A percentile compares a stretch with the other conserved stretches of the same genome.
Evolutionary conservation across 2,888 invertebrate species (phyloP).

Genomic region (Pachycephus smyrnensis): DNA sequence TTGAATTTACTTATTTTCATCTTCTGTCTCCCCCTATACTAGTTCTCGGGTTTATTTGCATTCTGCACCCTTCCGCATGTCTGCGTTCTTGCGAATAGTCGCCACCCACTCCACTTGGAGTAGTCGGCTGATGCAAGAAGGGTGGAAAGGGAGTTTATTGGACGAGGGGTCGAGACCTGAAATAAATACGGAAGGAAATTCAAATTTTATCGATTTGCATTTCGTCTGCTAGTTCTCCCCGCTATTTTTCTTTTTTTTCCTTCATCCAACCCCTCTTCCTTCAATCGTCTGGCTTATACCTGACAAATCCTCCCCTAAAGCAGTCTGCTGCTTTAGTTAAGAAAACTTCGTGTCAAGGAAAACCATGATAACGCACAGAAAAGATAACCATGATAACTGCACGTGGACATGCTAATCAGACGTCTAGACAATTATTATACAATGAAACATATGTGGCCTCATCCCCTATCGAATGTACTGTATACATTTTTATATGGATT

Average conservation of each 20-base stretch:
- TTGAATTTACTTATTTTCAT: not conserved
- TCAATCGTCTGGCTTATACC: not conserved
- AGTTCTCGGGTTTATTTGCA: not conserved
- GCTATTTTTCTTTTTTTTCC: not conserved
- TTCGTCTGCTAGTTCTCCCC: not conserved
- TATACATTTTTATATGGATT: not conserved
- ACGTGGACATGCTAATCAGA: not conserved
- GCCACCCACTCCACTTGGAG: not conserved
- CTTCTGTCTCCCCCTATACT: not conserved
- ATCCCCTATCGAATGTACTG: not conserved
- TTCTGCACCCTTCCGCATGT: not conserved
- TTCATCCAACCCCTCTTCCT: not conserved
- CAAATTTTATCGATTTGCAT: conserved; percentile 12
- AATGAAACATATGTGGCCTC: not conserved
- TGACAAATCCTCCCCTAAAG: not conserved
- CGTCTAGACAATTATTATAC: not conserved
- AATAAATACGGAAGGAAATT: conserved; percentile 8
- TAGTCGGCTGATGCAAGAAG: not conserved
- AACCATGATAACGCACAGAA: conserved; percentile 15
- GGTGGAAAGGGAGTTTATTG: not conserved
- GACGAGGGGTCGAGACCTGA: conserved; percentile 1
- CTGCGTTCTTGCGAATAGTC: not conserved
- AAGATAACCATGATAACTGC: not conserved
- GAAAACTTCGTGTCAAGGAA: conserved; percentile 20
- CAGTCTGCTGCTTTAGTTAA: not conserved